Evolutionary conservation across 2,888 invertebrate genomes (phyloP).

Genomic region (Drosophila meridionalis): DNA sequence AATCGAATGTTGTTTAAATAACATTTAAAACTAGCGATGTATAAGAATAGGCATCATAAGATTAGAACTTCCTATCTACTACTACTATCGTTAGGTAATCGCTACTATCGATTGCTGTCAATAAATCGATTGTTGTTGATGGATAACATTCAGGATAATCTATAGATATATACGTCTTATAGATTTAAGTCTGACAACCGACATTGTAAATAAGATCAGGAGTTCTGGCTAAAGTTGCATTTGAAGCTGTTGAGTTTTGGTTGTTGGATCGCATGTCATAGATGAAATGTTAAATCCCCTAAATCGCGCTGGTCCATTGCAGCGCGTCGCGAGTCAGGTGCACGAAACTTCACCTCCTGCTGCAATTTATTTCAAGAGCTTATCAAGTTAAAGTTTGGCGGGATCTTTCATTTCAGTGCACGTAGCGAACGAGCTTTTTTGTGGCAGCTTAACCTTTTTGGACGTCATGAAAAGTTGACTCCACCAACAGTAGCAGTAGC

Average conservation of each 20-base stretch:
- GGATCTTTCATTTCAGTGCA: slow-evolving; percentile 67
- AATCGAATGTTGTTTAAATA: too few species aligned
- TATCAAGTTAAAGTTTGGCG: slow-evolving; percentile 76
- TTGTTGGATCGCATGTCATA: slow-evolving; percentile 26
- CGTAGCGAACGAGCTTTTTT: slow-evolving; percentile 58
- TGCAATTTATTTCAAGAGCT: slow-evolving; percentile 71
- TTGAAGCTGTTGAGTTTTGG: slow-evolving; percentile 9
- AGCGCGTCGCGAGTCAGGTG: background rate
- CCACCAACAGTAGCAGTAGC: background rate
- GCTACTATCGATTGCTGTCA: background rate
- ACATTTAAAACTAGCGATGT: too few species aligned
- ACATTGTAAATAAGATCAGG: slow-evolving; percentile 2
- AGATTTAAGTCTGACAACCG: background rate
- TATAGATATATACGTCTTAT: background rate
- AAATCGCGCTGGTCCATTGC: slow-evolving; percentile 13
- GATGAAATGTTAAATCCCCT: slow-evolving; percentile 38
- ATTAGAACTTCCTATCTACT: too few species aligned
- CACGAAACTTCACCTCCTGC: slow-evolving; percentile 32
- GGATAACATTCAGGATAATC: background rate
- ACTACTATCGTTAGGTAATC: background rate
- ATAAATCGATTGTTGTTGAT: background rate
- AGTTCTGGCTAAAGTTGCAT: background rate
- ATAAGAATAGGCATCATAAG: too few species aligned
- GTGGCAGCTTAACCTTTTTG: slow-evolving; percentile 74
- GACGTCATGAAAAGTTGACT: slow-evolving; percentile 64